Evolutionary conservation across 2,888 invertebrate genomes (phyloP), one percentile per base, ranked within the genome.

Genomic region (Dynastes hyllus): DNA sequence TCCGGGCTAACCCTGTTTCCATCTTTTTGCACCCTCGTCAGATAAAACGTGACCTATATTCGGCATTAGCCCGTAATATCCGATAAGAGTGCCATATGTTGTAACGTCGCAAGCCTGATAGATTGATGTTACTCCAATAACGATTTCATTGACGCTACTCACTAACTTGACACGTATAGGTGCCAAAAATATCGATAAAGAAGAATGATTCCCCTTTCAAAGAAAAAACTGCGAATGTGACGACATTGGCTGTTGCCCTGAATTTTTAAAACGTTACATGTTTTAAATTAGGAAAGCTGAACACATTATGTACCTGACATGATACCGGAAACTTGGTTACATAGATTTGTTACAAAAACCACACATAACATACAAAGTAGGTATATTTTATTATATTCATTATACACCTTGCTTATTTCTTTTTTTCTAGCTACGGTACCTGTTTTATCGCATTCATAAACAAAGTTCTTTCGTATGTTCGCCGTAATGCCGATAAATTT

Each of bases 1-100:
- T 58, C 11, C 27, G n/a, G 8, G 40, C 16, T 40, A 61, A 40
- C 22, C 55, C 40, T 55, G 37, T 73, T 40, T n/a, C 58, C 22
- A 40, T 73, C 58, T 29, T 51, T 73, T 73, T 40, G 32, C 58
- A 73, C 73, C 73, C 73, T 73, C 73, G 73, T 73, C 73, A 61
- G 73, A 73, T 73, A 73, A 73, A 73, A 73, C 58, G 73, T 73
- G 73, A 73, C 73, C 73, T 73, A 73, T 27, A 73, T 73, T 73
- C 58, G 22, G 45, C 51, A 73, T 55, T 40, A 16, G 40, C 73
- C 58, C 58, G 40, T 73, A 73, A 58, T 73, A 73, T 73, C 37
- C 73, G 73, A 73, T 58, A 73, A 73, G 58, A 73, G 73, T 40
- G 73, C 73, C 73, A 58, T 58, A 40, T 73, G 73, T 61, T 73